Evolutionary conservation across 1,140 invertebrate species (phyloP), one percentile per base, ranked within the genome.

Genomic region (Cotesia glomerata): DNA sequence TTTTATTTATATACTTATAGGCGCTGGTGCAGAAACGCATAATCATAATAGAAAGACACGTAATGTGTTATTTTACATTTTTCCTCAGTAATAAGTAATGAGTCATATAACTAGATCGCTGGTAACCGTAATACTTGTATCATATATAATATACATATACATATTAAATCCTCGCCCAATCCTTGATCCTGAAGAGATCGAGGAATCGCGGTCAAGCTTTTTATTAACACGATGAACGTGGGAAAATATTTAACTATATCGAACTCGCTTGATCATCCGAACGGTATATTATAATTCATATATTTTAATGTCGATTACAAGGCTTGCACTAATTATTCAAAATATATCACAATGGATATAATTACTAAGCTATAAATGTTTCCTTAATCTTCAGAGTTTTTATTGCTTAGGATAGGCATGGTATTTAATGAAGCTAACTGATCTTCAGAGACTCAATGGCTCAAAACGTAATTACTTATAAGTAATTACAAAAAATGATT

Each of bases 61-160:
- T 64, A 18, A 39, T 65, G 39, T 65, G 26, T 39, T 35, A 8
- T 68, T 68, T 54, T 69, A 59, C 11, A 9, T 45, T 45, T 45
- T 45, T 45, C 11, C 11, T 45, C 8, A 7, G 11, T 11, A 45
- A 45, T 45, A 11, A 52, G 14, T 59, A 76, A 80, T 84, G 81
- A 84, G 39, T 83, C 82, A 84, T 73, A 76, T 45, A 76, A 64
- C 51, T 72, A 70, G 76, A 72, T 63, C 69, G 39, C 54, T 16
- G 52, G 74, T 77, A 54, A 77, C 18, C 54, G 16, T 32, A 56
- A 4, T 18, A 11, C 36, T 11, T 26, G n/a, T 9, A 32, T 9
- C 26, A 26, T 26, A 26, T 26, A 26, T 26, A 26, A 26, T 26
- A 61, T 65, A 39, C 5, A 45, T 45, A 7, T 11, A 9, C 7